Base-by-base conservation (phyloP, 2,113 vertebrate genomes). In the Microcebus jonahi region DNA sequence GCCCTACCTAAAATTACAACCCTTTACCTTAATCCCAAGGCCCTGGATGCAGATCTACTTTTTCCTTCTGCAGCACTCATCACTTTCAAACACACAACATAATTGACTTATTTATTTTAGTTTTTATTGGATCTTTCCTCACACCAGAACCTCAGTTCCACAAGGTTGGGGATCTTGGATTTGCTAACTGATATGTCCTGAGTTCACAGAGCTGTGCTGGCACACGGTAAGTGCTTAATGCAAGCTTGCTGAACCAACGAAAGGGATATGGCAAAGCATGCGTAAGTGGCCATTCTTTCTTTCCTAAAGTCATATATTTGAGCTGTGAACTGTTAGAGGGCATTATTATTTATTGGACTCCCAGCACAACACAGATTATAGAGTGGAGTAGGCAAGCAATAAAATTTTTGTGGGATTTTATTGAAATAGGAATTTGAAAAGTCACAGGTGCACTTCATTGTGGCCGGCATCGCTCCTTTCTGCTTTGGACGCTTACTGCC, bases 401-500 rank as follows among this genome's bases (percentile, higher is more conserved):
- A 34, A 0, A 29, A 42, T 71, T 25, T 80, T 57, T 31, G 42
- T 77, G 31, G 36, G 18, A n/a, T 94, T 89, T 86, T 29, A 76
- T 63, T 73, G 53, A 83, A 93, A 91, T 61, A 45, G 81, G 36
- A 91, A 91, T 73, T 90, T 90, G 45, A 25, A 86, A 86, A 88
- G 50, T 87, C 75, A 75, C 65, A 29, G 59, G 31, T 70, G 36
- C 39, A 20, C 45, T 65, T 70, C 18, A 0, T 18, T 21, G 39
- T 34, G 27, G 8, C 71, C 6, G 0, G 2, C 11, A 1, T 81
- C 34, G 7, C 12, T 36, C 36, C 36, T 68, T 61, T 21, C 25
- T 34, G 55, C 42, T 48, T 89, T 85, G 76, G 57, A 45, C 42
- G 82, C 20, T 42, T 90, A 73, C 83, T 93, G 96, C 95, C 97